phyloP scores from a whole-genome alignment of 2,888 invertebrate species.

The Anthrax anthrax region DNA sequence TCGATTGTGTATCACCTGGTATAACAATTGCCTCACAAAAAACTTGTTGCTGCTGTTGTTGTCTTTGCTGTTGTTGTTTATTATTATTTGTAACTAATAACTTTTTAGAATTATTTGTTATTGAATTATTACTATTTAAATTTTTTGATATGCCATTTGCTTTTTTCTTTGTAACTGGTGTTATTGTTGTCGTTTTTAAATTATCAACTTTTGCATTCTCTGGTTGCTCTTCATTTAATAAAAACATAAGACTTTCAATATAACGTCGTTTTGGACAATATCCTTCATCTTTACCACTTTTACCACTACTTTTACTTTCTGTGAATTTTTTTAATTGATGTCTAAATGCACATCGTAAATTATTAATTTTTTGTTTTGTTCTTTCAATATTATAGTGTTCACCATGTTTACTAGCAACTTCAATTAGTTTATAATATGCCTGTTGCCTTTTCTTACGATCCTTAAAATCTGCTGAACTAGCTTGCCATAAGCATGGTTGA shows the following conservation, averaged over 20 bases:
- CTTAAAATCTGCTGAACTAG: constrained; percentile 28
- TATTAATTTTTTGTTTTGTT: constrained; percentile 34
- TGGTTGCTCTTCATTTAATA: constrained; percentile 30
- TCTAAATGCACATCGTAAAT: constrained; percentile 31
- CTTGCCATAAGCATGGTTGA: constrained; percentile 33
- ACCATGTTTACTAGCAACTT: constrained; percentile 31
- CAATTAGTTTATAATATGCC: constrained; percentile 30
- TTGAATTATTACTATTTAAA: not conserved
- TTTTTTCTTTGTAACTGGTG: constrained; percentile 12
- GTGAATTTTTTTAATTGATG: constrained; percentile 31
- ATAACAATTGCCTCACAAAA: too few relatives aligned
- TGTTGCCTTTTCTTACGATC: constrained; percentile 30
- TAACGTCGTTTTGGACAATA: constrained; percentile 32
- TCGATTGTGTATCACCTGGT: too few relatives aligned
- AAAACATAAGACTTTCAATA: constrained; percentile 32
- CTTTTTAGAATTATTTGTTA: not conserved
- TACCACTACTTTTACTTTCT: constrained; percentile 27
- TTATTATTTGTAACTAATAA: not conserved
- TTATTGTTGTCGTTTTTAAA: constrained; percentile 8
- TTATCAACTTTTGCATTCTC: constrained; percentile 17
- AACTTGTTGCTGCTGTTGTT: not conserved
- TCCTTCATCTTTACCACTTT: constrained; percentile 28
- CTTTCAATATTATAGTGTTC: constrained; percentile 32
- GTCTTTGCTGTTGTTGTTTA: not conserved
- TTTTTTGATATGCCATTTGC: constrained; percentile 11